Conservation (phyloP, 2,888 invertebrate species). For the Syrista parreyssii region DNA sequence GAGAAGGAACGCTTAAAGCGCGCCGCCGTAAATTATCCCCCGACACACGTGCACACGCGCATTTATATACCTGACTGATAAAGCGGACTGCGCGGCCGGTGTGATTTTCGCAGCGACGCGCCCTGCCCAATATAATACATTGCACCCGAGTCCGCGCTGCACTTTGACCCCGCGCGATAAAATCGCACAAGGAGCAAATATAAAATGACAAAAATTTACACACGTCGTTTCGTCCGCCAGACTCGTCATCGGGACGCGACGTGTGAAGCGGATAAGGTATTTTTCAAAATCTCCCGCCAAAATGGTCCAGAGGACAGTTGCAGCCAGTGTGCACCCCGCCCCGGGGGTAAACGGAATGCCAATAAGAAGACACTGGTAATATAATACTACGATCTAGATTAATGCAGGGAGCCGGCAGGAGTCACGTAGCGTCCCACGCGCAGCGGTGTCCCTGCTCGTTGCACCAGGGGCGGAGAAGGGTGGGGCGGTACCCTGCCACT, state of each 20-base stretch:
- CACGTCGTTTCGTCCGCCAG: not conserved
- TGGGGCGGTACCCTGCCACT: slow-evolving; percentile 32
- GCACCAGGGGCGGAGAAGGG: slow-evolving; percentile 15
- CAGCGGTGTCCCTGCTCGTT: slow-evolving; percentile 43
- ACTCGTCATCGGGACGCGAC: not conserved
- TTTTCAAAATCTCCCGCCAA: not conserved
- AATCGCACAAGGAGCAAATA: not conserved
- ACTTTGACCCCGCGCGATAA: not conserved
- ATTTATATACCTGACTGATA: not conserved
- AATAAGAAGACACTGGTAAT: slow-evolving; percentile 48
- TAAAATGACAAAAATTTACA: not conserved
- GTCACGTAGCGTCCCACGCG: slow-evolving; percentile 56
- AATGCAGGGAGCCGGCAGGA: slow-evolving; percentile 46
- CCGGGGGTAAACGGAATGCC: slow-evolving; percentile 33
- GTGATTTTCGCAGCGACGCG: not conserved
- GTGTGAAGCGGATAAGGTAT: not conserved
- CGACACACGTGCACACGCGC: not conserved
- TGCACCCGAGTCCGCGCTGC: not conserved
- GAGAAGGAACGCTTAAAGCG: not conserved
- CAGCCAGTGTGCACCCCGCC: not conserved
- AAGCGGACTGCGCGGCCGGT: not conserved
- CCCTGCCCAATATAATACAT: not conserved
- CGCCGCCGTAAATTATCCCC: slow-evolving; percentile 45
- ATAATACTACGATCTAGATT: slow-evolving; percentile 60
- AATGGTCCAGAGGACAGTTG: not conserved